phyloP scores from a whole-genome alignment of 64 coral and sea anemone genomes.

The Cladopsammia gracilis region DNA sequence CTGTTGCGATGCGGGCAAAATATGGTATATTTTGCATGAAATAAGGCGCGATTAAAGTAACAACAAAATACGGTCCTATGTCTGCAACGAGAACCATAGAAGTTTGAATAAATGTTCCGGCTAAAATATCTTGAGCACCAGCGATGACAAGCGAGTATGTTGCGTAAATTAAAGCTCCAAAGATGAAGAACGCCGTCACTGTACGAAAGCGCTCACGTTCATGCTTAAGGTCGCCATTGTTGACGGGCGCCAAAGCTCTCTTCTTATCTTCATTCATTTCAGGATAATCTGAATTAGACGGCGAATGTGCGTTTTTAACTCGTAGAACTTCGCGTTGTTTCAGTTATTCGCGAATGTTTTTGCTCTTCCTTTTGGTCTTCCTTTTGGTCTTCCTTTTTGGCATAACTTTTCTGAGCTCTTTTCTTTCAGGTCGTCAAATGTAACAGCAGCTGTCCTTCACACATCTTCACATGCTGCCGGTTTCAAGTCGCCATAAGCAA shows the following conservation, averaged over 20 bases:
- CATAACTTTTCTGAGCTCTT: background rate
- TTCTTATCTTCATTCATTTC: conserved; percentile 13
- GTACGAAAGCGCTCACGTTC: conserved; percentile 70
- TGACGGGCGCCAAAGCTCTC: background rate
- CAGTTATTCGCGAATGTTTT: too few species aligned
- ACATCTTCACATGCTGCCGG: background rate
- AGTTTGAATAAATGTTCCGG: conserved; percentile 89
- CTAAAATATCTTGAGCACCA: conserved; percentile 89
- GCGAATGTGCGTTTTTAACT: background rate
- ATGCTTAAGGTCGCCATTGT: background rate
- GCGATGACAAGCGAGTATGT: conserved; percentile 85
- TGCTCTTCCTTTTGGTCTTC: background rate
- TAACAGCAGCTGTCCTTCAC: background rate
- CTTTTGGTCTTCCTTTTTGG: background rate
- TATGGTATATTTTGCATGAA: conserved; percentile 89
- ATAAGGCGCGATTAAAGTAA: conserved; percentile 82
- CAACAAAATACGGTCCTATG: conserved; percentile 84
- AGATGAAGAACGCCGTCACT: conserved; percentile 80
- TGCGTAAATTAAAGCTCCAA: conserved; percentile 82
- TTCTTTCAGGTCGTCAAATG: background rate
- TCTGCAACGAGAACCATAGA: conserved; percentile 84
- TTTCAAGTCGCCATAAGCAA: background rate
- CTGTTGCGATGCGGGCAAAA: conserved; percentile 73
- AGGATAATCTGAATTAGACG: background rate
- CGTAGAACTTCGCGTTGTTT: background rate